Conservation (phyloP, 2,888 invertebrate genomes). For the Periphyllus acericola region DNA sequence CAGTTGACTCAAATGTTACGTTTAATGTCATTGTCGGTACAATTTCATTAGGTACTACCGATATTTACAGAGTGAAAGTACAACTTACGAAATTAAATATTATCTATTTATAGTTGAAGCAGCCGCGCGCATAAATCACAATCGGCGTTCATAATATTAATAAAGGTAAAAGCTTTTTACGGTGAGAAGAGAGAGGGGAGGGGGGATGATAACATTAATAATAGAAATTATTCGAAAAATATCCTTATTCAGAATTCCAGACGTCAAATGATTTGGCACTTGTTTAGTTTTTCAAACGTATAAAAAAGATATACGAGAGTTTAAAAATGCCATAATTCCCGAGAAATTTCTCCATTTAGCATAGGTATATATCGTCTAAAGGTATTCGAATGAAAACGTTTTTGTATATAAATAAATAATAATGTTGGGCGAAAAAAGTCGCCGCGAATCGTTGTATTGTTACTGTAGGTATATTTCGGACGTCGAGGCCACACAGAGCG, state of each 20-base stretch:
- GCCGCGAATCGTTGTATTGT: background rate
- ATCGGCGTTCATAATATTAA: background rate
- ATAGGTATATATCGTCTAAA: background rate
- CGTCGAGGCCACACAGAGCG: constrained; percentile 11
- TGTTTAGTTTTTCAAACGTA: background rate
- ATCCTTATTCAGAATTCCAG: background rate
- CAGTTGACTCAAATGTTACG: too few species aligned
- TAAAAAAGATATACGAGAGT: background rate
- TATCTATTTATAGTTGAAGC: background rate
- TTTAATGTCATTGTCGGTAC: too few species aligned
- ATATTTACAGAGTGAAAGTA: too few species aligned
- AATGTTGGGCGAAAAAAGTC: background rate
- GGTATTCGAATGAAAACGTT: background rate
- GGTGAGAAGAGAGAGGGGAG: too few species aligned
- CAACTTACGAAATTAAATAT: background rate
- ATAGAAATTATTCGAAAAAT: background rate
- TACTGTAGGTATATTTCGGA: background rate
- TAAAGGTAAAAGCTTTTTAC: background rate
- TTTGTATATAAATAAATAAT: background rate
- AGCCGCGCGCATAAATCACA: background rate
- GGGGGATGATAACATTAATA: background rate
- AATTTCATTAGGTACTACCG: too few species aligned
- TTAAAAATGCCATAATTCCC: background rate
- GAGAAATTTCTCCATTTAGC: background rate
- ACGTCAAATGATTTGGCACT: background rate